phyloP scores from a whole-genome alignment of 2,113 vertebrate species.

The Mesoclemmys tuberculata region DNA sequence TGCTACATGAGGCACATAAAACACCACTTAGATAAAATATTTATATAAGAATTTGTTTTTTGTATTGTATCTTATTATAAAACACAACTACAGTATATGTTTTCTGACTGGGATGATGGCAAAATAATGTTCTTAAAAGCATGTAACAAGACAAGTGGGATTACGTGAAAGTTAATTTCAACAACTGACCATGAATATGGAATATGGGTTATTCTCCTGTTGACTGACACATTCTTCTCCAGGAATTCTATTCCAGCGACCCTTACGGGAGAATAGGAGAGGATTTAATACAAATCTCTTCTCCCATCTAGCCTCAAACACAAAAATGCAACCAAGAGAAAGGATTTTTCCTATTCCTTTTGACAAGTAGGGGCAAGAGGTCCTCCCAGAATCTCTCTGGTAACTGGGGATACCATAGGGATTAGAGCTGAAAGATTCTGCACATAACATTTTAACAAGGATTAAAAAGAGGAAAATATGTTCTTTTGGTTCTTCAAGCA shows the following conservation, averaged over 20 bases:
- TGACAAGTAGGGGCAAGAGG: not conserved
- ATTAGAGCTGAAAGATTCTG: not conserved
- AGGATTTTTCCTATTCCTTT: not conserved
- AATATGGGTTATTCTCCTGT: not conserved
- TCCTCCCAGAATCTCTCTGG: not conserved
- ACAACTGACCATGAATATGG: not conserved
- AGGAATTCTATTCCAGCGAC: too few species aligned
- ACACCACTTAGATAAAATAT: not conserved
- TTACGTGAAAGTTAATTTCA: not conserved
- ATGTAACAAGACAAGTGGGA: not conserved
- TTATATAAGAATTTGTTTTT: not conserved
- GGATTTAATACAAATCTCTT: not conserved
- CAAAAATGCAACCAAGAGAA: not conserved
- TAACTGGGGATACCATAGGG: not conserved
- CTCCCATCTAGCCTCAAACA: not conserved
- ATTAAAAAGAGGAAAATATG: not conserved
- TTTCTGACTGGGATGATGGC: not conserved
- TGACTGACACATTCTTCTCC: not conserved
- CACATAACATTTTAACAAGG: too few species aligned
- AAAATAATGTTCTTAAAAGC: not conserved
- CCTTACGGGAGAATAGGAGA: too few species aligned
- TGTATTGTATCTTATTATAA: not conserved
- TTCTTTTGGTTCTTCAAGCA: not conserved
- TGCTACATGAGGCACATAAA: not conserved
- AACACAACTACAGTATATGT: not conserved